A percentile compares a stretch with the other conserved stretches of the same genome.
Evolutionary conservation across 2,113 vertebrate genomes (phyloP).

Genomic region (Nematolebias whitei): DNA sequence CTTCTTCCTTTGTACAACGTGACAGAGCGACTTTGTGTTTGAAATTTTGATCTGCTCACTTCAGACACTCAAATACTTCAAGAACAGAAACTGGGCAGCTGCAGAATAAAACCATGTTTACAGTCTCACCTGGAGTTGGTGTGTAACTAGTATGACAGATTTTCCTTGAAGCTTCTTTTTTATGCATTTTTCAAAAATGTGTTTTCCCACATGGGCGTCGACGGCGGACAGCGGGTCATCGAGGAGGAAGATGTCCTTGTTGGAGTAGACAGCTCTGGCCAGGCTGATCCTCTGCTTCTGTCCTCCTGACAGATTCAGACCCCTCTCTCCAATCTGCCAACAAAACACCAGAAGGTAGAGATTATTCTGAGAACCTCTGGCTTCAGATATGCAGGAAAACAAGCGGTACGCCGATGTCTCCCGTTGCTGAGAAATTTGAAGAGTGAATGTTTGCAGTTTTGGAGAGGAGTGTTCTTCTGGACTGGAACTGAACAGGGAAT

Average conservation of each 20-base stretch:
- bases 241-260: slow-evolving; percentile 80
- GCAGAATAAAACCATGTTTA: fast-evolving
- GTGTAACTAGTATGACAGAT: slow-evolving; percentile 80
- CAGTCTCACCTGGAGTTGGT: slow-evolving; percentile 81
- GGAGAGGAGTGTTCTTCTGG: no score
- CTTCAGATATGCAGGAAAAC: no score
- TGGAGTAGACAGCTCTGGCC: slow-evolving; percentile 80
- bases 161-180: slow-evolving; percentile 79
- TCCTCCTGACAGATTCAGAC: slow-evolving; percentile 82
- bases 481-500: no score
- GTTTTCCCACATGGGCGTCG: slow-evolving; percentile 81
- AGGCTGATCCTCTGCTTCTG: slow-evolving; percentile 85
- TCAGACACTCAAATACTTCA: no score
- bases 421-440: no score
- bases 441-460: no score
- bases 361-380: neutral
- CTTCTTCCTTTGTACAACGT: no score
- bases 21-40: no score
- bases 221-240: slow-evolving; percentile 84
- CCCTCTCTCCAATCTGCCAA: slow-evolving; percentile 80
- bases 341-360: slow-evolving; percentile 6
- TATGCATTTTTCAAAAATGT: slow-evolving; percentile 83
- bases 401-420: no score
- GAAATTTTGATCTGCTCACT: no score
- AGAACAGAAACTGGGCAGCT: neutral